Evolutionary conservation across 2,797 vertebrate genomes (phyloP).

Genomic region (Lithobates sylvaticus): DNA sequence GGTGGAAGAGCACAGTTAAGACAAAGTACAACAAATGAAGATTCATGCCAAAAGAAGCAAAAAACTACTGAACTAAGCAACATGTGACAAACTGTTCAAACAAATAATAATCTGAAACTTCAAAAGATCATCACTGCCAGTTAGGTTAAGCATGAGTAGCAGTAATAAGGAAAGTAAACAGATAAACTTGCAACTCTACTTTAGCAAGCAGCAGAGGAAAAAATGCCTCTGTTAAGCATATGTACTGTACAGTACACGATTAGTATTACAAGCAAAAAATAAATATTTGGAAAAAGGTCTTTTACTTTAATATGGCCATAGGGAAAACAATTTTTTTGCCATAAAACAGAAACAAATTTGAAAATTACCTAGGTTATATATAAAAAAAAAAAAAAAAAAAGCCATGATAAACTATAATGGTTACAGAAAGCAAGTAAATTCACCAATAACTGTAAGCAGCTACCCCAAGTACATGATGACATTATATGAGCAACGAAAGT

Average conservation of each 20-base stretch:
- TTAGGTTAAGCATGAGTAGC: neutral
- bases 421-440: neutral
- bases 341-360: neutral
- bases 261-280: neutral
- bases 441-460: neutral
- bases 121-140: neutral
- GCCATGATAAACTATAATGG: too few relatives aligned
- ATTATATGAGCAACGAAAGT: slow-evolving; percentile 12
- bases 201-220: neutral
- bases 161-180: neutral
- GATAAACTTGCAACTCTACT: neutral
- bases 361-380: neutral
- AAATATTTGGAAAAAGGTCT: too few relatives aligned
- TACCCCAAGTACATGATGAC: neutral
- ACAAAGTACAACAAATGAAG: neutral
- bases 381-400: too few relatives aligned
- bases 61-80: neutral
- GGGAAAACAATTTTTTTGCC: neutral
- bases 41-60: neutral
- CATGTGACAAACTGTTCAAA: neutral
- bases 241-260: neutral
- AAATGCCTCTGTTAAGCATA: neutral
- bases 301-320: neutral
- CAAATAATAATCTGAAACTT: neutral
- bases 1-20: neutral